Evolutionary conservation across 2,797 vertebrate genomes (phyloP).

Genomic region (Xenops minutus): DNA sequence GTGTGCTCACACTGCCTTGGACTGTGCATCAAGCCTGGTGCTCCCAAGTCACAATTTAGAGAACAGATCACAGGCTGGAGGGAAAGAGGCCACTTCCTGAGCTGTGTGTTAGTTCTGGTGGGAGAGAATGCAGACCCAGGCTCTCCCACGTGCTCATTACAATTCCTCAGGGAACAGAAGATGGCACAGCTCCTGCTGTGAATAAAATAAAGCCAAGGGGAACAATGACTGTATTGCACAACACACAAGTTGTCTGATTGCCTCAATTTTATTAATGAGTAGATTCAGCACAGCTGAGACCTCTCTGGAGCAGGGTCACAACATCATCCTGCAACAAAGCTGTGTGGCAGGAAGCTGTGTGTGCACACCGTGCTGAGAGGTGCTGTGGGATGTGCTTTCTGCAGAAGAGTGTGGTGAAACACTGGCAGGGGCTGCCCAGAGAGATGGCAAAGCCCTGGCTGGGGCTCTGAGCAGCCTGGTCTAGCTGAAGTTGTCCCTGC

Average conservation of each 20-base stretch:
- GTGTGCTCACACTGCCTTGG: fast-evolving
- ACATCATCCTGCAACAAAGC: background rate
- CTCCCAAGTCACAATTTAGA: background rate
- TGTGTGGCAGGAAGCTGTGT: background rate
- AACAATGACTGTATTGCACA: background rate
- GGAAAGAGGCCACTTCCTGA: background rate
- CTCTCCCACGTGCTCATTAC: background rate
- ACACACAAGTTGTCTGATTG: background rate
- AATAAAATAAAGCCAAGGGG: background rate
- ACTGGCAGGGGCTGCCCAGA: background rate
- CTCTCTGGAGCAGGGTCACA: background rate
- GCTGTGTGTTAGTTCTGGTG: background rate
- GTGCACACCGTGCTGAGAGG: background rate
- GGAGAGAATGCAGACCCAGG: background rate
- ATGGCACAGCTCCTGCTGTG: background rate
- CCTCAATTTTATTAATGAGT: background rate
- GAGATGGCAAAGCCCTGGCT: background rate
- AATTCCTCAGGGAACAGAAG: background rate
- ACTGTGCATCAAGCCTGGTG: background rate
- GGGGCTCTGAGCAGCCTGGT: background rate
- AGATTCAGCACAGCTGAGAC: background rate
- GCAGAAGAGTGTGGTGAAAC: background rate
- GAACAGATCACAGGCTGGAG: background rate
- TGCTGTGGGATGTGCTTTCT: background rate
- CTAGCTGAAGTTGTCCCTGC: background rate